Evolutionary conservation across 2,888 invertebrate genomes (phyloP), one percentile per base, ranked within the genome.

Genomic region (Pandemis cinnamomeana): DNA sequence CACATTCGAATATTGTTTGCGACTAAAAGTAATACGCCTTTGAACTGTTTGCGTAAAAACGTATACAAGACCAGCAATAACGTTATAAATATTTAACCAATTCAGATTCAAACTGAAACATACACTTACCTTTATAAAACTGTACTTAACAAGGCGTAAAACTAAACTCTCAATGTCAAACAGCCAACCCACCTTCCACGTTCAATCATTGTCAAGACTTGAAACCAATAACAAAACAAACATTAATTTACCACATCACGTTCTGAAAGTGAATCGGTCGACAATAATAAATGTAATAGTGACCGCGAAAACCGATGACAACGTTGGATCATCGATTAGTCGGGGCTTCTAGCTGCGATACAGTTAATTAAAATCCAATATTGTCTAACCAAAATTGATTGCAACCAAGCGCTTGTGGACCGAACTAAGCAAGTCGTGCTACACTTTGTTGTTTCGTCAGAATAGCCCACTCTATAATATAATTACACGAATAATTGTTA

Each of bases 291-390:
- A 83, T 84, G 82, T 84, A 87, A 85, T 83, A 79, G 78, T 78
- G 80, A 78, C 83, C 85, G 81, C 85, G 83, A 82, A 82, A 86
- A 83, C 84, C 84, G 81, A 81, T 83, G 87, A 87, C 87, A 87
- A 80, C 80, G 79, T 78, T 78, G 76, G 82, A 82, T 82, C 85
- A 85, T 87, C 87, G 86, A 88, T 88, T 89, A 87, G 86, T 79
- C 77, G 81, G 78, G 81, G 82, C 80, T 84, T 78, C 83, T 82
- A 86, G 84, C 85, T 84, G 84, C 89, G 88, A 88, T 89, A 91
- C 89, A 89, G 89, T 90, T 93, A 94, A 94, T 94, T 94, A 92
- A 93, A 94, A 93, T 91, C 91, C 91, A 94, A 93, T 94, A 94
- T 93, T 93, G 93, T 91, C 89, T 91, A 92, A 93, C 93, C 91